Conservation (phyloP, 2,797 vertebrate species). For the Buphagus erythrorhynchus region DNA sequence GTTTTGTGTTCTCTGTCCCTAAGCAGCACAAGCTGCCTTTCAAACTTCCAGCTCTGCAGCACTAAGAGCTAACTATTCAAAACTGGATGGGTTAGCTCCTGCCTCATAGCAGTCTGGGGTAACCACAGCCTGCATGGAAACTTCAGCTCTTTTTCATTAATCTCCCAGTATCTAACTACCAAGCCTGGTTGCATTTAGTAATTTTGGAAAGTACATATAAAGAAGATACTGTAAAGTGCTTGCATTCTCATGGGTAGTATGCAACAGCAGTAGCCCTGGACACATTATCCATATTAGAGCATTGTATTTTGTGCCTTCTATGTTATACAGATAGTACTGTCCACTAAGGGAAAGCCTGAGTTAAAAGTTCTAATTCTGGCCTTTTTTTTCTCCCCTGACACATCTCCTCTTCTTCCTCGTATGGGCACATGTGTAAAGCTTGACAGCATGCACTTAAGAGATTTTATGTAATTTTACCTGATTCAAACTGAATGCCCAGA, state of each 20-base stretch:
- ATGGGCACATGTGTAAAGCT: background rate
- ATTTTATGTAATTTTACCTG: background rate
- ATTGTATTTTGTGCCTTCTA: background rate
- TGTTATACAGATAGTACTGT: background rate
- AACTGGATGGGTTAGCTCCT: background rate
- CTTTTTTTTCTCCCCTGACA: background rate
- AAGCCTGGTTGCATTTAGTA: background rate
- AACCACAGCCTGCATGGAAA: background rate
- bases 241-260: background rate
- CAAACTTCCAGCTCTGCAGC: background rate
- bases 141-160: background rate
- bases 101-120: background rate
- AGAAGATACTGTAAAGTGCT: background rate
- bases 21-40: background rate
- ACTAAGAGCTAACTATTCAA: background rate
- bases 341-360: background rate
- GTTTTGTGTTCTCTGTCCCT: background rate
- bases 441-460: background rate
- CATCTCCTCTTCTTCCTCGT: background rate
- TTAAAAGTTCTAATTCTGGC: background rate
- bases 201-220: background rate
- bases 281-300: background rate
- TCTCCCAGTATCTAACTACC: background rate
- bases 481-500: background rate
- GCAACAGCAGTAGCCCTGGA: background rate